Evolutionary conservation across 2,888 invertebrate genomes (phyloP).

Genomic region (Andrena haemorrhoa): DNA sequence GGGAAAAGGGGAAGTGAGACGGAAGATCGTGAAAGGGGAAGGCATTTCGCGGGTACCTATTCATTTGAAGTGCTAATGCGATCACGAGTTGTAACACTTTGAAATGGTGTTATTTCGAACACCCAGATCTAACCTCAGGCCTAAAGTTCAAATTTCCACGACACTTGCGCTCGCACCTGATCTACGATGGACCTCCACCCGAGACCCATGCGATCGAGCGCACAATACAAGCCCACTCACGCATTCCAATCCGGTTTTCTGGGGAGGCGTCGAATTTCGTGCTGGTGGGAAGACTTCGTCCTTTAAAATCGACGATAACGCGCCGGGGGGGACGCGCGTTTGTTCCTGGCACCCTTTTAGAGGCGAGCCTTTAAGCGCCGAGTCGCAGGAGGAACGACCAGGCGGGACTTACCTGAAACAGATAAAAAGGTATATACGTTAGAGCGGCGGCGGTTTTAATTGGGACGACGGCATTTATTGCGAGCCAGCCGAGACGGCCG

Average conservation of each 20-base stretch:
- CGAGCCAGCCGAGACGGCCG: slow-evolving; percentile 43
- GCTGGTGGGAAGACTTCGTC: slow-evolving; percentile 10
- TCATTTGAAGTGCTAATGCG: too few species aligned
- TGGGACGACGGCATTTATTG: slow-evolving; percentile 74
- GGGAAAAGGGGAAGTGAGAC: slow-evolving; percentile 4
- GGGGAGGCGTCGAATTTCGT: slow-evolving; percentile 44
- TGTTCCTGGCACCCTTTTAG: slow-evolving; percentile 32
- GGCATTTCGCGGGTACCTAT: not conserved
- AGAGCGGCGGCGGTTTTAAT: slow-evolving; percentile 70
- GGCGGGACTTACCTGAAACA: slow-evolving; percentile 68
- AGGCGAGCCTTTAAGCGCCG: slow-evolving; percentile 38
- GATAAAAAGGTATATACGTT: slow-evolving; percentile 66
- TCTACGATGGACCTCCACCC: not conserved
- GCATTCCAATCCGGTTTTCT: slow-evolving; percentile 12
- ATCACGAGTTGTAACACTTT: too few species aligned
- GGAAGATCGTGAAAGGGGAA: not conserved
- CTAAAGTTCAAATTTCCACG: not conserved
- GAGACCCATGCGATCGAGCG: slow-evolving; percentile 14
- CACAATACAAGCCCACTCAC: slow-evolving; percentile 21
- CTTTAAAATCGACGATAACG: slow-evolving; percentile 54
- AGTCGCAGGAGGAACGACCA: slow-evolving; percentile 31
- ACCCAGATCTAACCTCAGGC: not conserved
- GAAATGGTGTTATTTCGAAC: too few species aligned
- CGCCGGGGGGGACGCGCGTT: slow-evolving; percentile 17
- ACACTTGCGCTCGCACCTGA: slow-evolving; percentile 16